Base-by-base conservation (phyloP, 2,113 vertebrate species). In the Colaptes auratus region DNA sequence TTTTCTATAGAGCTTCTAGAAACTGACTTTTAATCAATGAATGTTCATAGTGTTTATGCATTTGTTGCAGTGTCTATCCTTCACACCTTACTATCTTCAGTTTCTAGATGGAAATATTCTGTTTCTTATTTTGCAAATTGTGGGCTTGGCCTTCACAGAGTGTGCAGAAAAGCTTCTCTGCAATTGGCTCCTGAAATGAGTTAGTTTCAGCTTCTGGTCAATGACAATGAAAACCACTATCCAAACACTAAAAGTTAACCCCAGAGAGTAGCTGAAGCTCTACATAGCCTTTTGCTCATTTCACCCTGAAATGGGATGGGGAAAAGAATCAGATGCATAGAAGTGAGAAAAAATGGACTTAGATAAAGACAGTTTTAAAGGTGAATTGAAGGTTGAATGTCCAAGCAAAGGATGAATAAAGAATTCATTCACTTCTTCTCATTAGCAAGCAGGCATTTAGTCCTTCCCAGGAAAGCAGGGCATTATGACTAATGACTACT, bases 401-500 rank as follows among this genome's bases (percentile, higher is more conserved):
- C 4, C 25, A 81, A 63, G 24, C 6, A 63, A 74, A 55, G 5
- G 60, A 25, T 52, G 79, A 64, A 70, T 70, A 79, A 28, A 3
- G 31, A 60, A 69, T 72, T 59, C 1, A 50, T 56, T 42, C 12
- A 67, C 15, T 72, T 7, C 17, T n/a, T 82, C 42, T 14, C 24
- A 56, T 60, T 28, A 59, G 20, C 4, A 50, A 30, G 33, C 27
- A 89, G 23, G 48, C n/a, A 13, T 39, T 87, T 59, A 66, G 6
- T 5, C 5, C 16, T 52, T 71, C 39, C 9, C 25, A 78, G n/a
- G 21, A 89, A 81, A 82, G 52, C 12, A 55, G 18, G 24, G 6
- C 14, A 67, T n/a, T 6, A 30, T 1, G 3, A 2, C 0, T 33
- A 77, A 33, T 19, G 3, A 19, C 27, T 55, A 14, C 11, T 71